Evolutionary conservation across 2,888 invertebrate genomes (phyloP), one percentile per base, ranked within the genome.

Genomic region (Calephelis perditalis): DNA sequence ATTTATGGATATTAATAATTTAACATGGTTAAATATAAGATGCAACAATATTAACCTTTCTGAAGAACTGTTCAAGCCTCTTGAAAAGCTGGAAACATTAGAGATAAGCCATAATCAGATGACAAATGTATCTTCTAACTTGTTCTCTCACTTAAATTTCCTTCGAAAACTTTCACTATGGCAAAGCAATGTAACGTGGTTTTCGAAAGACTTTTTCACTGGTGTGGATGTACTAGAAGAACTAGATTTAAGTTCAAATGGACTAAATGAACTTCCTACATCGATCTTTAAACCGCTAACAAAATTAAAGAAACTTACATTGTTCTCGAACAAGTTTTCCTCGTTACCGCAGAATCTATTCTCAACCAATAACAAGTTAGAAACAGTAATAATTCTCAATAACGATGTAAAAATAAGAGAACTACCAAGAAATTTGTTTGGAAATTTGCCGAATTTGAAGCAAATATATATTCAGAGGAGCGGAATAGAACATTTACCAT

Each of bases 71-170:
- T 93, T 94, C 65, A 86, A 89, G 64, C 86, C 91, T 9, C 78
- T 93, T 56, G 86, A 89, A 62, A 91, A 84, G 69, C 80, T 95
- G 46, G 89, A 92, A 68, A 89, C 91, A 60, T 85, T 95, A 59
- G 94, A 95, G 78, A 82, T 95, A 70, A 93, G 93, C 57, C 90
- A 92, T 71, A 96, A 96, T 76, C 91, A 93, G 62, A 82, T 96
- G 71, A 88, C 89, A 56, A 82, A 89, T 70, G 84, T 96, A 71
- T 92, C 93, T 45, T 84, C 90, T 2, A 92, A 91, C 62, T 81
- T 93, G 60, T 95, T 96, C 76, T 85, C 91, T 45, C 92, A 93
- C 75, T 86, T 94, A 69, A 87, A 84, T 59, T 91, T 92, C 68
- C 77, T 96, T 63, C 81, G 84, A 60, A 88, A 92, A 57, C 81